Evolutionary conservation across 2,888 invertebrate genomes (phyloP).

Genomic region (Tridacna gigas): DNA sequence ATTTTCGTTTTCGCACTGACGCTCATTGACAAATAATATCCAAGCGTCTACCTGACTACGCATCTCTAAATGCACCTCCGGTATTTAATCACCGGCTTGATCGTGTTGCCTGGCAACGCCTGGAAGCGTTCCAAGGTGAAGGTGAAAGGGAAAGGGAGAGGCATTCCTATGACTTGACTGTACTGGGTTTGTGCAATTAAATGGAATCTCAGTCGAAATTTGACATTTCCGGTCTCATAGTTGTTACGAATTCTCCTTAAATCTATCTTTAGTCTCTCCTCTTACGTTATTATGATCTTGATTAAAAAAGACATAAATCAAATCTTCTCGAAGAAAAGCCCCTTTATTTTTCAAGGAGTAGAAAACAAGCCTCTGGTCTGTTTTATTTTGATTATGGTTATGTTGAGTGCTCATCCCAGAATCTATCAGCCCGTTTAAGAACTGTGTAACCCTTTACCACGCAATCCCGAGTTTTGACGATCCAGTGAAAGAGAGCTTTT

Average conservation of each 20-base stretch:
- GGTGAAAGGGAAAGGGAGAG: not conserved
- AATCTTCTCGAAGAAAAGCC: not conserved
- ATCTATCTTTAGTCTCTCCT: not conserved
- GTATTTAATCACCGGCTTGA: conserved; percentile 25
- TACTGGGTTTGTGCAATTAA: not conserved
- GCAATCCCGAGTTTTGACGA: too few relatives aligned
- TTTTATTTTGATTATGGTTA: too few relatives aligned
- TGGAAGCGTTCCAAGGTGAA: conserved; percentile 42
- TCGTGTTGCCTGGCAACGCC: conserved; percentile 35
- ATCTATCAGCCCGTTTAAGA: too few relatives aligned
- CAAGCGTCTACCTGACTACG: conserved; percentile 20
- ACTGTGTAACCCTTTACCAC: too few relatives aligned
- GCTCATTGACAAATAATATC: not conserved
- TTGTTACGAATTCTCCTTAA: not conserved
- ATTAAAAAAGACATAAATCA: not conserved
- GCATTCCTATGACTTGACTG: conserved; percentile 19
- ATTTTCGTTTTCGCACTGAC: not conserved
- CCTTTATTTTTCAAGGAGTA: too few relatives aligned
- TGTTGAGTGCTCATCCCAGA: too few relatives aligned
- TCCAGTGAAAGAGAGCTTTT: too few relatives aligned
- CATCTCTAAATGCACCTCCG: conserved; percentile 1
- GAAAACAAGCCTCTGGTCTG: too few relatives aligned
- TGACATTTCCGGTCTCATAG: too few relatives aligned
- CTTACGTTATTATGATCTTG: not conserved
- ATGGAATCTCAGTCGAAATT: not conserved